Conservation (phyloP, 2,888 invertebrate species). For the Agriopis aurantiaria region DNA sequence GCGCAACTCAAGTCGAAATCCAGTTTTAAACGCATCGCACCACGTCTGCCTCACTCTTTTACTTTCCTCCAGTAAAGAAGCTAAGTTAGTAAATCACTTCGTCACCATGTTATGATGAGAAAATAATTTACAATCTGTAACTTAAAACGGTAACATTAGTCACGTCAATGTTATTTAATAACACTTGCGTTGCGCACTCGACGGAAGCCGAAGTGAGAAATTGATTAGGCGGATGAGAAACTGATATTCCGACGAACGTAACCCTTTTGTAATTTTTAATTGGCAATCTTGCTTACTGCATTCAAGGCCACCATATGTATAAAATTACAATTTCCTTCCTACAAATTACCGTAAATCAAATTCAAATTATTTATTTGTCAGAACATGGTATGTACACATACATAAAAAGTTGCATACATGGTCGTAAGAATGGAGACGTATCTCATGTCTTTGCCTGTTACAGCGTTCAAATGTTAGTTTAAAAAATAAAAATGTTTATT, state of each 20-base stretch:
- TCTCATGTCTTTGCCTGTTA: too few species aligned
- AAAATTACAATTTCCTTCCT: neutral
- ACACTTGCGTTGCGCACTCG: neutral
- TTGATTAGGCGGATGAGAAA: conserved; percentile 21
- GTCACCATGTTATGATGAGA: neutral
- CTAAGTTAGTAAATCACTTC: neutral
- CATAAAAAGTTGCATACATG: too few species aligned
- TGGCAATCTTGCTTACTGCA: neutral
- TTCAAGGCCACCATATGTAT: neutral
- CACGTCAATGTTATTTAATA: conserved; percentile 2
- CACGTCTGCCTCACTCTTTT: too few species aligned
- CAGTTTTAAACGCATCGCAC: too few species aligned
- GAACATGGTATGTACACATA: too few species aligned
- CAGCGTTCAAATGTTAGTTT: too few species aligned
- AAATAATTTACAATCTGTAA: neutral
- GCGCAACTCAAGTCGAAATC: too few species aligned
- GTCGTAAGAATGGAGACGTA: too few species aligned
- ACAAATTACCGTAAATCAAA: too few species aligned
- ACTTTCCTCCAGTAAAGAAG: neutral
- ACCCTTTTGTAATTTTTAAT: neutral
- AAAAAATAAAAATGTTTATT: too few species aligned
- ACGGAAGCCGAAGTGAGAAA: conserved; percentile 4
- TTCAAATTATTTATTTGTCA: too few species aligned
- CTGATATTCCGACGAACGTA: conserved; percentile 6
- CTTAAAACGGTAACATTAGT: neutral